A percentile compares a stretch with the other conserved stretches of the same genome.
Evolutionary conservation across 2,797 vertebrate genomes (phyloP).

Genomic region (Schizopygopsis pylzovi): DNA sequence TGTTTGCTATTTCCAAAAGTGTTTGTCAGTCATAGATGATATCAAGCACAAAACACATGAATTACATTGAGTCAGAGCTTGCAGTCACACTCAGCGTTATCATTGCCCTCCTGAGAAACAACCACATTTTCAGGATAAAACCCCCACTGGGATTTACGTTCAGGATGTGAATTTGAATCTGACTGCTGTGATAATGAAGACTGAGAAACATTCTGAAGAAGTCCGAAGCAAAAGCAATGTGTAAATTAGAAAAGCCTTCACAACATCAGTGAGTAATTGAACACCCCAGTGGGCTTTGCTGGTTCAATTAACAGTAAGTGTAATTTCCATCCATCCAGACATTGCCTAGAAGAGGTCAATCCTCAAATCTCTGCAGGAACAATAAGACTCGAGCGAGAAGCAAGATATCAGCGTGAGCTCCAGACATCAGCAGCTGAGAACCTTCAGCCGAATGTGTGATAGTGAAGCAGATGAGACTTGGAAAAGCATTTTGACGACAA

Average conservation of each 20-base stretch:
- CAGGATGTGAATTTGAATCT: constrained; percentile 12
- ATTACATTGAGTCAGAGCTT: background rate
- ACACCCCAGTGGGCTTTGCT: background rate
- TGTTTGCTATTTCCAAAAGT: background rate
- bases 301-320: background rate
- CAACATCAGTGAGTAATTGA: background rate
- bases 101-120: background rate
- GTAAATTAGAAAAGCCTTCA: constrained; percentile 32
- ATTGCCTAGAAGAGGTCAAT: background rate
- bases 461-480: background rate
- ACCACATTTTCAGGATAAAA: background rate
- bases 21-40: background rate
- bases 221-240: constrained; percentile 8
- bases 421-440: background rate
- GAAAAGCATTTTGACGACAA: background rate
- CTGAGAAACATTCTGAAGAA: background rate
- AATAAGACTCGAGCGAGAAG: background rate
- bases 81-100: background rate
- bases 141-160: background rate
- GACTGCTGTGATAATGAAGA: constrained; percentile 26
- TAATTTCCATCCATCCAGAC: background rate
- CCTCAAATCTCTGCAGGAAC: background rate
- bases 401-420: background rate
- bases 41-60: background rate
- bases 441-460: background rate